These are phyloP conservation scores for Phataginus tetradactyla DNA, from an alignment of 2,797 vertebrate genomes.

Conservation along the genomic window DNA sequence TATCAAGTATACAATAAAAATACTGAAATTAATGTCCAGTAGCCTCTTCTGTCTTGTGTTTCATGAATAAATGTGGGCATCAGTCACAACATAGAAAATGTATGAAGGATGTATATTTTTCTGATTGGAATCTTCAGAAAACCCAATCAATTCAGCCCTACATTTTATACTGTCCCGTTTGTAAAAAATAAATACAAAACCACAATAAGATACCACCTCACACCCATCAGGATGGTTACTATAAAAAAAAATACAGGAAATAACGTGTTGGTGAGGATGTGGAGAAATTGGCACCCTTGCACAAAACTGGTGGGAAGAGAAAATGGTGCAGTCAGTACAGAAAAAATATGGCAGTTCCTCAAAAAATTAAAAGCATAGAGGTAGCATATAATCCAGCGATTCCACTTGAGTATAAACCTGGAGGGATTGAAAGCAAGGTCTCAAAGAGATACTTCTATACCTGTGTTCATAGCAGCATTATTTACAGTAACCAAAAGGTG, in stretches of 20 bases:
- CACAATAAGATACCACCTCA: neutral
- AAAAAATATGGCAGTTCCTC: neutral
- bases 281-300: neutral
- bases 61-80: neutral
- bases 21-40: neutral
- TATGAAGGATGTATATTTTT: neutral
- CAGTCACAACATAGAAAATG: neutral
- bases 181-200: neutral
- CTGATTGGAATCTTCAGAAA: neutral
- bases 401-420: neutral
- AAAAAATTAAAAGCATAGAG: neutral
- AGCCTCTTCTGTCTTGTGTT: neutral
- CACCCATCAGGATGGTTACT: neutral
- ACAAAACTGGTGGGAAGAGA: neutral
- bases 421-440: neutral
- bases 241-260: neutral
- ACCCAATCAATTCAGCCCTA: neutral
- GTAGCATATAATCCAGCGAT: neutral
- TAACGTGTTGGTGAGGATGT: neutral
- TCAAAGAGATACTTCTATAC: neutral
- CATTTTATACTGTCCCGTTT: neutral
- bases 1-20: conserved; percentile 74
- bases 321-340: neutral
- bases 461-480: neutral
- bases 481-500: neutral